Percentiles rank a stretch among this genome's conserved stretches.
Conservation (phyloP, 2,888 invertebrate genomes). For the Toxonevra muliebris region DNA sequence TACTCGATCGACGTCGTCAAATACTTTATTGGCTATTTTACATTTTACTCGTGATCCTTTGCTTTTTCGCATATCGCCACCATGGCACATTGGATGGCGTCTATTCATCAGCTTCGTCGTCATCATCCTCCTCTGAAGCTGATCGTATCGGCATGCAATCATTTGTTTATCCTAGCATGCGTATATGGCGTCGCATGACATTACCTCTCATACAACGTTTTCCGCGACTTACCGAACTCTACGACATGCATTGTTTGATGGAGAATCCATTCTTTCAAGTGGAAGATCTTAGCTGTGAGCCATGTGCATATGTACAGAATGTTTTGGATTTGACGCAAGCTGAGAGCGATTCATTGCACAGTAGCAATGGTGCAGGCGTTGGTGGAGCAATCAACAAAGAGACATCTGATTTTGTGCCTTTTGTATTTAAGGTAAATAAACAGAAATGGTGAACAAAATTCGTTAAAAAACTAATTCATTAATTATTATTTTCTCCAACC, state of each 20-base stretch:
- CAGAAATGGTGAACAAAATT: background rate
- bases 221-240: constrained; percentile 78
- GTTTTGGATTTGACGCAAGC: constrained; percentile 70
- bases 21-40: constrained; percentile 62
- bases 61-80: constrained; percentile 57
- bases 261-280: constrained; percentile 86
- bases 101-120: background rate
- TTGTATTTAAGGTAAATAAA: constrained; percentile 68
- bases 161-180: constrained; percentile 82
- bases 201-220: constrained; percentile 80
- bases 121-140: constrained; percentile 56
- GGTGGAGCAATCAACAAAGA: background rate
- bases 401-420: constrained; percentile 63
- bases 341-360: constrained; percentile 23
- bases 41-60: constrained; percentile 54
- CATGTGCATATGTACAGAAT: constrained; percentile 77
- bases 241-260: constrained; percentile 85
- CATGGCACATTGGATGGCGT: constrained; percentile 34
- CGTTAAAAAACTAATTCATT: background rate
- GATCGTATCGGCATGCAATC: constrained; percentile 79
- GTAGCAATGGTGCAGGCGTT: background rate
- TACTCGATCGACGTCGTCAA: constrained; percentile 61
- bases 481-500: constrained; percentile 30
- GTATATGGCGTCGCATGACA: constrained; percentile 75
- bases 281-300: constrained; percentile 85